phyloP scores from a whole-genome alignment of 2,797 vertebrate genomes.

The Spatula versicolor region DNA sequence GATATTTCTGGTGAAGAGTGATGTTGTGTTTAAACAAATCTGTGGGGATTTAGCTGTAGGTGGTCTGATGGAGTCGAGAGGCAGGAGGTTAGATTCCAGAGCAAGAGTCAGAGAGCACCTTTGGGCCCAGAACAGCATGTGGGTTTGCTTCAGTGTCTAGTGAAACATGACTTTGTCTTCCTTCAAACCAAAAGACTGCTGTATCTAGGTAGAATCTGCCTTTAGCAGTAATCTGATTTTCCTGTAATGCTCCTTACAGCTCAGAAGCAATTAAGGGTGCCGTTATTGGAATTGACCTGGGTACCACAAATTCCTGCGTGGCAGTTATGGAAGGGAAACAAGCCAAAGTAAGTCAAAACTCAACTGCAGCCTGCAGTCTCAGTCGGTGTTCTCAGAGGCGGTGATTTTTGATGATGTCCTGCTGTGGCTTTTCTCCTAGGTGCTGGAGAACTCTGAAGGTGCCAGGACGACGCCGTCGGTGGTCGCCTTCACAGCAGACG shows the following conservation, averaged over 20 bases:
- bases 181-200: accelerated
- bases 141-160: not conserved
- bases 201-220: accelerated
- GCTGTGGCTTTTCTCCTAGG: slow-evolving; percentile 72
- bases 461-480: slow-evolving; percentile 96
- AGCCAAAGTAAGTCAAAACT: slow-evolving; percentile 85
- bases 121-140: not conserved
- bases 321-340: slow-evolving; percentile 99
- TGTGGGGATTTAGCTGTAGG: accelerated
- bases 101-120: not conserved
- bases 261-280: slow-evolving; percentile 95
- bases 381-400: accelerated
- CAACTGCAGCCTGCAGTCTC: accelerated
- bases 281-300: slow-evolving; percentile 96
- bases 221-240: not conserved
- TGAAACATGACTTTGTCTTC: not conserved
- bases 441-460: slow-evolving; percentile 96
- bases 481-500: slow-evolving; percentile 90
- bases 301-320: slow-evolving; percentile 98
- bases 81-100: not conserved
- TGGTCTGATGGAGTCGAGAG: not conserved
- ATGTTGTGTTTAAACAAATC: not conserved
- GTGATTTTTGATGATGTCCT: not conserved
- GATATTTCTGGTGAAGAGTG: not conserved
- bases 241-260: slow-evolving; percentile 72